phyloP scores from a whole-genome alignment of 2,888 invertebrate species.

The Hecatera dysodea region DNA sequence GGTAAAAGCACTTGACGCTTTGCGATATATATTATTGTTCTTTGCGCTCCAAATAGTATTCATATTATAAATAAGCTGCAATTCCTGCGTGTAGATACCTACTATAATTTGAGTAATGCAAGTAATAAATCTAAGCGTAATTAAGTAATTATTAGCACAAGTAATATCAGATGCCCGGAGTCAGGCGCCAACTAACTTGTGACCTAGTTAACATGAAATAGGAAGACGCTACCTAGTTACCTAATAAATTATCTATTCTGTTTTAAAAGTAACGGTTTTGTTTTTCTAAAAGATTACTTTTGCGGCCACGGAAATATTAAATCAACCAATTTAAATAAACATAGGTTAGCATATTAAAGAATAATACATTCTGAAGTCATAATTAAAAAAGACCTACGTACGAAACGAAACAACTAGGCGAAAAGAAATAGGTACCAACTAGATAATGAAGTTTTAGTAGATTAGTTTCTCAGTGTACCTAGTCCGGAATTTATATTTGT shows the following conservation, averaged over 20 bases:
- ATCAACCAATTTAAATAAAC: constrained; percentile 10
- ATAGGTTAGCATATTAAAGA: constrained; percentile 14
- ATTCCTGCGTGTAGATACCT: not conserved
- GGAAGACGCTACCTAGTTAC: constrained; percentile 24
- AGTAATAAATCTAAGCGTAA: constrained; percentile 47
- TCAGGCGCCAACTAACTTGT: constrained; percentile 42
- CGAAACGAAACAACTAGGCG: not conserved
- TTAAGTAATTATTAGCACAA: constrained; percentile 35
- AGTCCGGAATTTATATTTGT: not conserved
- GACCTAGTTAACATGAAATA: constrained; percentile 54
- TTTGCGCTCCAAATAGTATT: constrained; percentile 35
- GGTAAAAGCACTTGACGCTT: constrained; percentile 40
- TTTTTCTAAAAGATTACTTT: constrained; percentile 26
- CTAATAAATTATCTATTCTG: constrained; percentile 38
- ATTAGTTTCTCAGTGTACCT: not conserved
- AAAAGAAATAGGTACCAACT: not conserved
- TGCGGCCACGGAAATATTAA: not conserved
- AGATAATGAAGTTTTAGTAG: not conserved
- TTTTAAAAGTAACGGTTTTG: constrained; percentile 42
- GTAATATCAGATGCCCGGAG: constrained; percentile 36
- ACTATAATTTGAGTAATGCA: constrained; percentile 6
- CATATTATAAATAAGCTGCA: not conserved
- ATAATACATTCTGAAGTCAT: constrained; percentile 1
- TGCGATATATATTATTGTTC: constrained; percentile 46
- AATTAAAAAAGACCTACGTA: not conserved